Base-by-base conservation (phyloP, 2,113 vertebrate species). In the Bujurquina vittata region DNA sequence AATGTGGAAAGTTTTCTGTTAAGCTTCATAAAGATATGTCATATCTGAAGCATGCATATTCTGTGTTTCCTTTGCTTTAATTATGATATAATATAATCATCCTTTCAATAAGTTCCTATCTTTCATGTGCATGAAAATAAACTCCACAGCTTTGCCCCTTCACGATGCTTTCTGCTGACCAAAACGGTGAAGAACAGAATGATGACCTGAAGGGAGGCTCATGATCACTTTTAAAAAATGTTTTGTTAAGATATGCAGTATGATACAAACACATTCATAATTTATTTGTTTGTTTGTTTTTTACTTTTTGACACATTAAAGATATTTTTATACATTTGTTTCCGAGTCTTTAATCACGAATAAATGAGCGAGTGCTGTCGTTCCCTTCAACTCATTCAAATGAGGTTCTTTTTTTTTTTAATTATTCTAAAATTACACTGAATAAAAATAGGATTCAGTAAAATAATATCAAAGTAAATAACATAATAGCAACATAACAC, bases 291-390 rank as follows among this genome's bases (percentile, higher is more conserved):
- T 58, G 73, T 90, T 91, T 86, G n/a, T 90, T 91, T 93, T 87
- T 93, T 75, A 84, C 88, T 86, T 90, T 93, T 93, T 82, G 85
- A 94, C 86, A 89, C 87, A 94, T 91, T 93, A 94, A 95, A 95
- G 52, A 86, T 94, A 95, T 95, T 95, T 95, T 95, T 93, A 88
- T 93, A 94, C 14, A 77, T 60, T 31, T 60, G 73, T 69, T 52
- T 78, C 1, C 35, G 22, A 26, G 1, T 75, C 20, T n/a, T 80
- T n/a, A 14, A 59, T 65, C 54, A 54, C 7, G 0, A 18, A 60
- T 29, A 18, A 57, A 5, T 11, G 10, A 72, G 18, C 1, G 2
- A 52, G 20, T 56, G 20, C 10, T 10, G 54, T 5, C 10, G 20
- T 56, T 56, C 8, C 3, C 65, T 52, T 52, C 10, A 43, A 35